phyloP scores from a whole-genome alignment of 2,113 vertebrate species.

The Austrofundulus limnaeus region DNA sequence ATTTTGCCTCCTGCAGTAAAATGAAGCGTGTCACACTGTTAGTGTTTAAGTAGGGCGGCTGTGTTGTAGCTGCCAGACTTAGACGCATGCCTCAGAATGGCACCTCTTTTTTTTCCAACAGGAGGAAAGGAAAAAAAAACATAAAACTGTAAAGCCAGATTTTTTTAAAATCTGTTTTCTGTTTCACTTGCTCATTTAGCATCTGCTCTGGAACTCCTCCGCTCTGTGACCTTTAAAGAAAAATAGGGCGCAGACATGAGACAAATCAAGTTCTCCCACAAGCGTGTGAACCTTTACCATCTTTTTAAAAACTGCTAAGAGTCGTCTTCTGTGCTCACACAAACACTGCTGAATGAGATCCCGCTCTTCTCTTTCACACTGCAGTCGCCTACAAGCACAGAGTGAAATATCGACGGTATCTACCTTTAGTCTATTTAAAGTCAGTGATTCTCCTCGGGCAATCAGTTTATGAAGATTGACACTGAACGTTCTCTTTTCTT shows the following conservation, averaged over 20 bases:
- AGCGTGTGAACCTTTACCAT: constrained; percentile 20
- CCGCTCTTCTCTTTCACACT: constrained; percentile 28
- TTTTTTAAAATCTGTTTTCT: constrained; percentile 3
- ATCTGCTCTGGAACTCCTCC: constrained; percentile 1
- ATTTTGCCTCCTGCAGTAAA: neutral
- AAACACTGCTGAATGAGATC: constrained; percentile 14
- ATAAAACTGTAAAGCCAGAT: neutral
- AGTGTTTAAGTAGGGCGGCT: neutral
- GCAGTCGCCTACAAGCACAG: constrained; percentile 17
- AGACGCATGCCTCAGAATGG: neutral
- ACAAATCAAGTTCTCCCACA: constrained; percentile 17
- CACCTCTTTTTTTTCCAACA: neutral
- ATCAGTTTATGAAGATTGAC: constrained; percentile 3
- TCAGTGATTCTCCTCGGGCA: constrained; percentile 10
- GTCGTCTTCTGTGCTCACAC: constrained; percentile 15
- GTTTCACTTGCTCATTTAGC: neutral
- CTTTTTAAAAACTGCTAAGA: constrained; percentile 24
- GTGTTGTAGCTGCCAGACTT: neutral
- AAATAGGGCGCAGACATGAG: constrained; percentile 4
- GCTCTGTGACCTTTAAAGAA: constrained; percentile 39
- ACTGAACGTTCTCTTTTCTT: neutral
- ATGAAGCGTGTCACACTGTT: neutral
- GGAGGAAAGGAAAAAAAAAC: constrained; percentile 3
- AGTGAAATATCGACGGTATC: constrained; percentile 21
- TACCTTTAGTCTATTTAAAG: constrained; percentile 8